Conservation (phyloP, 1,140 invertebrate species). For the Hycleus phaleratus region DNA sequence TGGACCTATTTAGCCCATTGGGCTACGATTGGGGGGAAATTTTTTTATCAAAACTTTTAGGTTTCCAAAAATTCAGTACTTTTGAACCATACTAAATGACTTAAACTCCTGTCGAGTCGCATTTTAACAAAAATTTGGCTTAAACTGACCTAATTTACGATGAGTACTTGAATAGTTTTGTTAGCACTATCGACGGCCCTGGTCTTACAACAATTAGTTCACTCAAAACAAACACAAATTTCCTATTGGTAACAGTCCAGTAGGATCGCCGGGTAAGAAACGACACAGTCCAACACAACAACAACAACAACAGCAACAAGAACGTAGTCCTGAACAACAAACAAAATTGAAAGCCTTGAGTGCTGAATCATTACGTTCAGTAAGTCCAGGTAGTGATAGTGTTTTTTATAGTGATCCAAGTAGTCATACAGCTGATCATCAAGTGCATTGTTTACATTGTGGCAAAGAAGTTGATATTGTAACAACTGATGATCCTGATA, state of each 20-base stretch:
- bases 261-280: slow-evolving; percentile 18
- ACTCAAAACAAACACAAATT: neutral
- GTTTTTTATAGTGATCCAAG: slow-evolving; percentile 75
- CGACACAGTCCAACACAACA: slow-evolving; percentile 22
- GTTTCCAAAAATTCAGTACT: too few relatives aligned
- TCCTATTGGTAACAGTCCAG: slow-evolving; percentile 10
- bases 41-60: too few relatives aligned
- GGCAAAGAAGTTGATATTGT: slow-evolving; percentile 56
- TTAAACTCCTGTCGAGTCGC: too few relatives aligned
- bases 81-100: too few relatives aligned
- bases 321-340: slow-evolving; percentile 22
- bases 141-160: too few relatives aligned
- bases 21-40: too few relatives aligned
- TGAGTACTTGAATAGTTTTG: too few relatives aligned
- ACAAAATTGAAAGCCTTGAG: slow-evolving; percentile 65
- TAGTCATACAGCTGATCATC: slow-evolving; percentile 46
- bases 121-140: too few relatives aligned
- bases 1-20: too few relatives aligned
- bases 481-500: slow-evolving; percentile 37
- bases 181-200: neutral
- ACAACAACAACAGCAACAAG: too few relatives aligned
- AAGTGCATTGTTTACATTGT: slow-evolving; percentile 66
- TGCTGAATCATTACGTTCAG: slow-evolving; percentile 73
- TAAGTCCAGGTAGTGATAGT: slow-evolving; percentile 79
- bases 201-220: neutral